Base-by-base conservation (phyloP, 2,888 invertebrate genomes). In the Sesia apiformis region DNA sequence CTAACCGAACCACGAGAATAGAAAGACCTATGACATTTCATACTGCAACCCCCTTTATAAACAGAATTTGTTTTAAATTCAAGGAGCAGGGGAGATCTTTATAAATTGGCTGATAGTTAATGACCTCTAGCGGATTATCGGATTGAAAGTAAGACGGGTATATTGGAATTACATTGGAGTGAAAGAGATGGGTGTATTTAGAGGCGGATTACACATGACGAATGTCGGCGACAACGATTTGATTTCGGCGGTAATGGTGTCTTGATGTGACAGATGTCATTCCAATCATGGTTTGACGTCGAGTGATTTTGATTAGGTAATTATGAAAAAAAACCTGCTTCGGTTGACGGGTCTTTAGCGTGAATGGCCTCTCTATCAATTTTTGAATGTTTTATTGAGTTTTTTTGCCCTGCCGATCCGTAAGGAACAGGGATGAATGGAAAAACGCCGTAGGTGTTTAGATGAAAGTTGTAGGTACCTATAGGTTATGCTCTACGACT, bases 201-300 rank as follows among this genome's bases (percentile, higher is more conserved):
- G n/a, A 46, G 46, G 46, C 46, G 46, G 46, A 46, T 46, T 46
- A 46, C 46, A 46, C 46, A 46, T 46, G 46, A 46, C 46, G 50
- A 39, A 38, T 50, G 50, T 78, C 79, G 70, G 61, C 64, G 67
- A 61, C 77, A 78, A 64, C 68, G 72, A 67, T 65, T 67, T 65
- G 70, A 70, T 69, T 65, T 66, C 66, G 67, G 61, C 69, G 62
- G 67, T 79, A 78, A 80, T 79, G 78, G 68, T 69, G 76, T 79
- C 79, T 84, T 84, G 81, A 75, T 66, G 64, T 82, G 83, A 82
- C 83, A 83, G 82, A 77, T 83, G 83, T 77, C 78, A 72, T 50
- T 8, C n/a, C 23, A 46, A 46, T 46, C 4, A n/a, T 23, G 46
- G 46, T 46, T 46, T 46, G 46, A 46, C 46, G 46, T 46, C 8